phyloP scores from a whole-genome alignment of 2,797 vertebrate genomes.

The Nothura maculosa region DNA sequence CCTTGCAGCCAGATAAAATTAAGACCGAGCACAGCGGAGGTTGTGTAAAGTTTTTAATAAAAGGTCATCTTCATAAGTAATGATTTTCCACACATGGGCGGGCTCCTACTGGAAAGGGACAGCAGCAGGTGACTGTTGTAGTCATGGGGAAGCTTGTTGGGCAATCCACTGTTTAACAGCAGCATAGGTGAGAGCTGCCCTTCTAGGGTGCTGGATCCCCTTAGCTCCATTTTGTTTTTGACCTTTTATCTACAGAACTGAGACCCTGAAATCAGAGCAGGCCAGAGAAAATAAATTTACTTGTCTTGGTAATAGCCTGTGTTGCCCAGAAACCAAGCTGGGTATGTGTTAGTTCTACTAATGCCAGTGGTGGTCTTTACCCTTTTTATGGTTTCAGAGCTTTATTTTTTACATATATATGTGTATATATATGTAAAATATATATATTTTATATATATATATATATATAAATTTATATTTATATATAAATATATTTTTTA shows the following conservation, averaged over 20 bases:
- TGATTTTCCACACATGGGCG: background rate
- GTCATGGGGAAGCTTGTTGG: conserved; percentile 32
- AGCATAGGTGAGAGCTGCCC: background rate
- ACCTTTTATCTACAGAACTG: background rate
- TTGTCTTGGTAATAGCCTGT: background rate
- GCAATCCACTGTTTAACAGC: conserved; percentile 10
- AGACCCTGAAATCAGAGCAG: conserved; percentile 12
- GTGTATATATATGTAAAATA: too few relatives aligned
- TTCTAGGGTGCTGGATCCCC: background rate
- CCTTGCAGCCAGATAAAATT: conserved; percentile 33
- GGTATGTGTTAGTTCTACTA: background rate
- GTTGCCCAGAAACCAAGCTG: background rate
- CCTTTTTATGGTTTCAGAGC: conserved; percentile 25
- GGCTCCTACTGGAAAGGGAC: conserved; percentile 49
- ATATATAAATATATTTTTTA: too few relatives aligned
- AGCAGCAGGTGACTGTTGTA: conserved; percentile 19
- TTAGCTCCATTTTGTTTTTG: background rate
- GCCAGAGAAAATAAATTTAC: conserved; percentile 1
- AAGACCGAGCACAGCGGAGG: conserved; percentile 2
- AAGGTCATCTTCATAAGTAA: conserved; percentile 64
- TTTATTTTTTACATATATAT: background rate
- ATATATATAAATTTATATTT: too few relatives aligned
- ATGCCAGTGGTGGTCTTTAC: background rate
- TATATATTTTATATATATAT: too few relatives aligned
- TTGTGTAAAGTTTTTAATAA: conserved; percentile 52